Evolutionary conservation across 2,797 vertebrate genomes (phyloP).

Genomic region (Oreochromis grahami): DNA sequence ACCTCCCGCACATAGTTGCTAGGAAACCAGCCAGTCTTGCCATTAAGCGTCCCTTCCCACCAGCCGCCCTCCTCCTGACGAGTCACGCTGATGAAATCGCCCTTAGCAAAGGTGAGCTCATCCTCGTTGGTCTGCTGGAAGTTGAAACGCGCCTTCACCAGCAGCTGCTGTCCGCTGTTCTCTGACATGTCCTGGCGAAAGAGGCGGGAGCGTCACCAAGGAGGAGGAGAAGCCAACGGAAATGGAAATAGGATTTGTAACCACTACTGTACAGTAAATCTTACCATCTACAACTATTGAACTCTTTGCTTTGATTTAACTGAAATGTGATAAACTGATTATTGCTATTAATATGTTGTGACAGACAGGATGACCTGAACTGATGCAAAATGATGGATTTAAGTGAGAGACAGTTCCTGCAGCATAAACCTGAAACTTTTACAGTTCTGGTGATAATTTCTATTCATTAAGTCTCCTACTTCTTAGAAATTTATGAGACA

Average conservation of each 20-base stretch:
- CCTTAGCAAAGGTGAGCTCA: conserved; percentile 94
- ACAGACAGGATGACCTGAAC: neutral
- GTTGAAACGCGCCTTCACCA: conserved; percentile 94
- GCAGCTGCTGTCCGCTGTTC: conserved; percentile 87
- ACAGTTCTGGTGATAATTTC: neutral
- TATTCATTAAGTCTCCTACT: neutral
- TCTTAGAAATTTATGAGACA: neutral
- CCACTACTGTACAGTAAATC: neutral
- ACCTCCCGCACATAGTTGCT: conserved; percentile 98
- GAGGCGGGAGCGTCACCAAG: neutral
- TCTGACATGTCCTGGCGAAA: conserved; percentile 93
- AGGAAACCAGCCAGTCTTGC: conserved; percentile 96
- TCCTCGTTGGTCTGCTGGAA: conserved; percentile 99
- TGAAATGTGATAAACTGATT: neutral
- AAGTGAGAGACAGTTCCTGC: neutral
- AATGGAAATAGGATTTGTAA: neutral
- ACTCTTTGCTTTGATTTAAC: neutral
- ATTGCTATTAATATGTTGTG: neutral
- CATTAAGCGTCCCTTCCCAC: conserved; percentile 92
- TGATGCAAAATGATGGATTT: neutral
- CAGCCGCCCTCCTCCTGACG: conserved; percentile 97
- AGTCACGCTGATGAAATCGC: conserved; percentile 91
- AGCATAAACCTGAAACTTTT: neutral
- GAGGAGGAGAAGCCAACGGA: neutral
- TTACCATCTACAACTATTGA: neutral